phyloP scores from a whole-genome alignment of 1,140 invertebrate species.

The Drosophila fuyamai region DNA sequence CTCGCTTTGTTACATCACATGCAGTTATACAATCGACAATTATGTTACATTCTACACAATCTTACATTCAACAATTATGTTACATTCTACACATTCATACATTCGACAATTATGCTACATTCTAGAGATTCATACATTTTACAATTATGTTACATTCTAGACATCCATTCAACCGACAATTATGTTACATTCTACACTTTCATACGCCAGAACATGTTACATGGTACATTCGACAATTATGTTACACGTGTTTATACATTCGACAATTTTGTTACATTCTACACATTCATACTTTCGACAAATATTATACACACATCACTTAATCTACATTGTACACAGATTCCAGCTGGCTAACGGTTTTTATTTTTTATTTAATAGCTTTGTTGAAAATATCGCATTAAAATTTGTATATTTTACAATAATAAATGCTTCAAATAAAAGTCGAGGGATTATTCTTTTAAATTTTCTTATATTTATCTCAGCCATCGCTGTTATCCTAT shows the following conservation, averaged over 20 bases:
- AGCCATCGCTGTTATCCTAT: background rate
- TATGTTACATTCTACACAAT: background rate
- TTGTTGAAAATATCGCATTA: no score
- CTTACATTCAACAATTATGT: background rate
- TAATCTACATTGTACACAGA: no score
- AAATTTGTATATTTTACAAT: no score
- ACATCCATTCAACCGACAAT: background rate
- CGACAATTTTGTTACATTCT: no score
- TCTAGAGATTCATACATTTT: background rate
- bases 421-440: background rate
- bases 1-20: background rate
- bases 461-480: background rate
- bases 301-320: no score
- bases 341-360: no score
- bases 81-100: background rate
- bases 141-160: background rate
- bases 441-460: background rate
- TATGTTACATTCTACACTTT: no score
- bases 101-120: background rate
- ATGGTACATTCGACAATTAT: no score
- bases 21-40: slow-evolving; percentile 3
- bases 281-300: no score
- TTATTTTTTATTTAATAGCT: no score
- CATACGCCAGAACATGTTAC: no score
- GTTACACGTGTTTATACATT: no score